A percentile compares a stretch with the other conserved stretches of the same genome.
phyloP scores from a whole-genome alignment of 1,140 invertebrate species.

The Galleria mellonella region DNA sequence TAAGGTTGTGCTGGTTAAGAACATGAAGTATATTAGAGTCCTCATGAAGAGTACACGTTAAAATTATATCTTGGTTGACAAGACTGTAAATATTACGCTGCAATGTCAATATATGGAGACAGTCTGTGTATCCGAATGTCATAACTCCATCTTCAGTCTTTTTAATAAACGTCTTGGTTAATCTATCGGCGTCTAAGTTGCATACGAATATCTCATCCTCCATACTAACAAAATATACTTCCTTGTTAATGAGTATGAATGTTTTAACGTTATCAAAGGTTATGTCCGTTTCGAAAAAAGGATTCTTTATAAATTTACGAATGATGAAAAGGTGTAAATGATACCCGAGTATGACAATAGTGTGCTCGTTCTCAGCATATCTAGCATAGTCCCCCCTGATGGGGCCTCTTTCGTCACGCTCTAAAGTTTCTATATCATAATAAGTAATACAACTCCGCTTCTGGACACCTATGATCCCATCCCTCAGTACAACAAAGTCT shows the following conservation, averaged over 20 bases:
- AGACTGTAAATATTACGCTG: constrained; percentile 29
- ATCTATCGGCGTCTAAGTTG: constrained; percentile 7
- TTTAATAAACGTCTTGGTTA: constrained; percentile 11
- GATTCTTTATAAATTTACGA: constrained; percentile 12
- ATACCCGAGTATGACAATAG: constrained; percentile 21
- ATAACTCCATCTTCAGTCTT: constrained; percentile 21
- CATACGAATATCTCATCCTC: constrained; percentile 34
- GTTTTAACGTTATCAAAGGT: constrained; percentile 32
- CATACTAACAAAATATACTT: constrained; percentile 34
- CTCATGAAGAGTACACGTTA: constrained; percentile 7
- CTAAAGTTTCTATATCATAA: constrained; percentile 32
- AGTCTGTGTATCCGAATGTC: constrained; percentile 21
- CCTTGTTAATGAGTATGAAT: constrained; percentile 23
- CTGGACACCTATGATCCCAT: constrained; percentile 37
- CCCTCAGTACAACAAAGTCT: constrained; percentile 23
- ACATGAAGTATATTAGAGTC: constrained; percentile 22
- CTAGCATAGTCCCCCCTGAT: constrained; percentile 28
- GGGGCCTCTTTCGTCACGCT: constrained; percentile 9
- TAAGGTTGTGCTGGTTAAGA: constrained; percentile 25
- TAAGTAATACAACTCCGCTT: constrained; percentile 32
- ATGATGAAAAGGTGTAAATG: constrained; percentile 30
- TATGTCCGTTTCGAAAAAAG: constrained; percentile 3
- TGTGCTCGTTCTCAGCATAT: constrained; percentile 34
- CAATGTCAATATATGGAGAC: constrained; percentile 30
- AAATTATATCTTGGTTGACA: constrained; percentile 11